Evolutionary conservation across 2,113 vertebrate species (phyloP), one percentile per base, ranked within the genome.

Genomic region (Chamaea fasciata): DNA sequence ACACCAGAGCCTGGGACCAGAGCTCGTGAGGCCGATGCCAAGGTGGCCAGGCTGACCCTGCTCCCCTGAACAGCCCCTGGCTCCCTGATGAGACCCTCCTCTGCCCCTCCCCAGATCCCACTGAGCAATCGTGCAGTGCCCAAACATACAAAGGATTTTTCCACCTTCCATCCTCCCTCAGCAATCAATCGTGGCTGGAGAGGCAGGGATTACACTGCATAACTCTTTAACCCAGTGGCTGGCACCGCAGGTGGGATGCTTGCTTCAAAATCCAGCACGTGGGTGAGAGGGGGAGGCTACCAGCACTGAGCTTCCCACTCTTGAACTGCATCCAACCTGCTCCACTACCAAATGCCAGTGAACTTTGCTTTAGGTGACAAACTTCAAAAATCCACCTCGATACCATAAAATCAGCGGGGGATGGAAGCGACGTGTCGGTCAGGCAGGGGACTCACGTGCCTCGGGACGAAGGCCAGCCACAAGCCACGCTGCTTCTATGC

Each of bases 341-440:
- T 81, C 60, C 68, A 52, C 67, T 39, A 41, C 75, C 37, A 23
- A 83, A 83, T 6, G 2, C 70, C 26, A 22, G 27, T 53, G 94
- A 94, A 94, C 96, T 97, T 96, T 95, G 95, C 87, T 87, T 95
- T 68, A 18, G 62, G 81, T 82, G 65, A n/a, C 84, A 91, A 96
- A 92, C 83, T 95, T 73, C 95, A 94, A 31, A 77, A 68, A 63
- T 42, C 14, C 49, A 35, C 41, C 83, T 70, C 2, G 0, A 17
- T 14, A 6, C 64, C 49, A 18, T 52, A 78, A 81, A 62, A 42
- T 0, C 42, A 4, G 23, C 16, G 24, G 65, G 57, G 65, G 50
- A 8, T 74, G 81, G 89, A 92, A 71, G 86, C 0, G 0, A 42
- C 0, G 0, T 73, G 56, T 12, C 15, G 26, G 83, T 74, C 20